A percentile compares a stretch with the other conserved stretches of the same genome.
These are phyloP conservation scores for Myopa testacea DNA, from an alignment of 2,888 invertebrate species.

Conservation along the genomic window DNA sequence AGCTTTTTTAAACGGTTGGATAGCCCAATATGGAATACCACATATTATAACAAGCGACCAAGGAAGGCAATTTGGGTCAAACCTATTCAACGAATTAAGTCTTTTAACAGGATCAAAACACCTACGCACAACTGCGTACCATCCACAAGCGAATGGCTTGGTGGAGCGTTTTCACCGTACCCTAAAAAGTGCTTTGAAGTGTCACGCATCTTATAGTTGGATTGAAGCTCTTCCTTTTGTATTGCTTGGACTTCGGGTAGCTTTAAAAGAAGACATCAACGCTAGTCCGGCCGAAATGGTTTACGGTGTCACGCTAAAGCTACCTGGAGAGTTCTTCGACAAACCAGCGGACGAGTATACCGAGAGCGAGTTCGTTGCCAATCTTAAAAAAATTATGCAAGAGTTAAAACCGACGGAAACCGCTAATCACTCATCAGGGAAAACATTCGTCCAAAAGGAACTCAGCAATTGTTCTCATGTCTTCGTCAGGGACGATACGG, in stretches of 20 bases:
- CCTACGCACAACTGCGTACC: constrained; percentile 6
- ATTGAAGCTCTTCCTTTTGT: constrained; percentile 1
- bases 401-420: constrained; percentile 1
- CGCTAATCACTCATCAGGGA: background rate
- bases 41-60: constrained; percentile 36
- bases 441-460: constrained; percentile 9
- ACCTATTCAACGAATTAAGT: constrained; percentile 37
- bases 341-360: constrained; percentile 24
- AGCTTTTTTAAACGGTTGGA: constrained; percentile 34
- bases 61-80: constrained; percentile 42
- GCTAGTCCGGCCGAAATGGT: constrained; percentile 43
- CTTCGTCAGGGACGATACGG: constrained; percentile 10
- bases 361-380: constrained; percentile 30
- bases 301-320: constrained; percentile 39
- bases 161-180: background rate
- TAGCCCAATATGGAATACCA: constrained; percentile 33
- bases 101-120: constrained; percentile 33
- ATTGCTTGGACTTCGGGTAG: constrained; percentile 3
- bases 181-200: constrained; percentile 13
- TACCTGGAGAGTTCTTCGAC: constrained; percentile 45
- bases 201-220: constrained; percentile 9
- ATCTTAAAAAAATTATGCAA: constrained; percentile 19
- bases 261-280: constrained; percentile 16
- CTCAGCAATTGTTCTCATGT: background rate
- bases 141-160: constrained; percentile 14